Conservation (phyloP, 2,888 invertebrate genomes). For the Agrilus cyanescens region DNA sequence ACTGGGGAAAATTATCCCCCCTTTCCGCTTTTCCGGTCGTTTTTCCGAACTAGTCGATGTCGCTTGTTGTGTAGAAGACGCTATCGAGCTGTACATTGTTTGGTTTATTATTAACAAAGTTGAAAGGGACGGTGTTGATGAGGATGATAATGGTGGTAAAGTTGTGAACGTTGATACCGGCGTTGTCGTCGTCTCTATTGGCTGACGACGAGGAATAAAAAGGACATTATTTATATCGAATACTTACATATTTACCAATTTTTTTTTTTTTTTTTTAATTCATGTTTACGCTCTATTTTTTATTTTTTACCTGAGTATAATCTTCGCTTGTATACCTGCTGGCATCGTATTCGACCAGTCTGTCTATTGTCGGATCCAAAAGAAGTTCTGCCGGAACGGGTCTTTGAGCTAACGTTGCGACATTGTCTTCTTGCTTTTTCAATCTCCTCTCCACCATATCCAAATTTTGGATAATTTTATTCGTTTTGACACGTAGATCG, state of each 20-base stretch:
- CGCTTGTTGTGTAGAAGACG: constrained; percentile 18
- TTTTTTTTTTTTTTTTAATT: no score
- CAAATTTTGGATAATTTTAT: constrained; percentile 76
- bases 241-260: no score
- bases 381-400: constrained; percentile 64
- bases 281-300: no score
- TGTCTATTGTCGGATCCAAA: constrained; percentile 65
- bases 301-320: constrained; percentile 4
- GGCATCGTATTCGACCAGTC: constrained; percentile 67
- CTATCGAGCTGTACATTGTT: constrained; percentile 13
- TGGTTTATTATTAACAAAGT: constrained; percentile 2
- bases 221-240: no score
- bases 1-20: constrained; percentile 81
- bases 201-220: background rate
- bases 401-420: constrained; percentile 62
- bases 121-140: constrained; percentile 11
- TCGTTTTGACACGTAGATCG: constrained; percentile 64
- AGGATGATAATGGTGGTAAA: constrained; percentile 32
- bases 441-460: constrained; percentile 75
- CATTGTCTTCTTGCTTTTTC: constrained; percentile 77
- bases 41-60: constrained; percentile 27
- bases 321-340: constrained; percentile 42
- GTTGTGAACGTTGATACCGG: constrained; percentile 28
- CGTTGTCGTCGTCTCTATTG: constrained; percentile 26
- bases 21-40: constrained; percentile 47